Evolutionary conservation across 2,888 invertebrate species (phyloP), one percentile per base, ranked within the genome.

Genomic region (Hyposoter didymator): DNA sequence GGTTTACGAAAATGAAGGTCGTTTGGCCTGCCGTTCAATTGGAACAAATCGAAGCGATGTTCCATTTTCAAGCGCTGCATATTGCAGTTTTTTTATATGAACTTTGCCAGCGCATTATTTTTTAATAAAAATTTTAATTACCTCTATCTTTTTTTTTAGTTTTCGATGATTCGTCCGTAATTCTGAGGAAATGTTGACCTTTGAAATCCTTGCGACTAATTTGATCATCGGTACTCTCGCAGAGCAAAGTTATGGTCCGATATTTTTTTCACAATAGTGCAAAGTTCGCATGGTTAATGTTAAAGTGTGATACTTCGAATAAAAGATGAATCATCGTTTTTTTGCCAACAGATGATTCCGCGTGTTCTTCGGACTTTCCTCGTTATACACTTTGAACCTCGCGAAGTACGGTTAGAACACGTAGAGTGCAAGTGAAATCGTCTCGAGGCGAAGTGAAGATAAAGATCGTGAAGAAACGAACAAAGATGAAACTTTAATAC

Each of bases 331-430:
- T 59, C 59, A 59, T 59, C 6, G 59, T 49, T 49, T 49, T 55
- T 55, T 73, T 52, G 39, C 32, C 8, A 35, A 73, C 66, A 22
- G 19, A 67, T 32, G 14, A 49, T 17, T 12, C 43, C 39, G 52
- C 39, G 10, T 10, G 32, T 66, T 66, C 43, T 67, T 67, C 67
- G 39, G 43, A 67, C 45, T 45, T 67, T 66, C 49, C 76, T 64
- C 59, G 64, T 70, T 62, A 12, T 76, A 76, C 59, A 62, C 72
- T 82, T 76, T 82, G 82, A 82, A 82, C 82, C 76, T 76, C 70
- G 43, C 70, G 43, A 72, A 82, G 70, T 39, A 17, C 49, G 22
- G 35, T 35, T 64, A 55, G 32, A 45, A 55, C 39, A 55, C 39
- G 47, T 70, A 28, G 43, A 47, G 69, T 70, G 47, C 45, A 70